Percentiles rank a stretch among this genome's conserved stretches.
phyloP scores from a whole-genome alignment of 2,797 vertebrate genomes.

The Myotis myotis region DNA sequence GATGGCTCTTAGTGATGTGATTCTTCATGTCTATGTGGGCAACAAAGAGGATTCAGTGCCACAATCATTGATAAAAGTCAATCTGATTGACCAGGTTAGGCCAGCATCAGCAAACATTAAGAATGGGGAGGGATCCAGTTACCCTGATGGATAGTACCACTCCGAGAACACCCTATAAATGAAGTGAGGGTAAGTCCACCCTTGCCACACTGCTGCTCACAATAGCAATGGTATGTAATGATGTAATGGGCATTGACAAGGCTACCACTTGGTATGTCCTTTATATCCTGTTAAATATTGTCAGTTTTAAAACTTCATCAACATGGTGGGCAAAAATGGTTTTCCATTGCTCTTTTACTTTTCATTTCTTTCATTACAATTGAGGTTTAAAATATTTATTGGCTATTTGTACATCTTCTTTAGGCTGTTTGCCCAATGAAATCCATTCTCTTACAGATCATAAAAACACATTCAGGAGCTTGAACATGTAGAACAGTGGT shows the following conservation, averaged over 20 bases:
- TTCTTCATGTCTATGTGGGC: not conserved
- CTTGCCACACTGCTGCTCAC: not conserved
- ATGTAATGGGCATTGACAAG: not conserved
- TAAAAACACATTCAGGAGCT: not conserved
- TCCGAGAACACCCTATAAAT: not conserved
- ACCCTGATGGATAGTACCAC: not conserved
- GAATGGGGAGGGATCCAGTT: not conserved
- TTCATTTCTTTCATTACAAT: not conserved
- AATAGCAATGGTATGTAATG: not conserved
- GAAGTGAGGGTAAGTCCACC: not conserved
- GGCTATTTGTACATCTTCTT: not conserved
- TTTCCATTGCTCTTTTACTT: not conserved
- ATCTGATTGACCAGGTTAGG: not conserved
- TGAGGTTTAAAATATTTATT: conserved; percentile 1
- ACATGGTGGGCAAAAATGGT: not conserved
- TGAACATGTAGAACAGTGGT: not conserved
- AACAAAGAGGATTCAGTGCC: not conserved
- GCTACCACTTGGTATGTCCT: not conserved
- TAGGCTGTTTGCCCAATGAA: not conserved
- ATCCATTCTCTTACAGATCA: not conserved
- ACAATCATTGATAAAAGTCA: not conserved
- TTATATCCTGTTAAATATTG: not conserved
- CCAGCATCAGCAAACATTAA: not conserved
- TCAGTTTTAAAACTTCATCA: not conserved
- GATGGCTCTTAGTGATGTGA: not conserved